phyloP scores from a whole-genome alignment of 2,888 invertebrate genomes.

The Sesamia inferens region DNA sequence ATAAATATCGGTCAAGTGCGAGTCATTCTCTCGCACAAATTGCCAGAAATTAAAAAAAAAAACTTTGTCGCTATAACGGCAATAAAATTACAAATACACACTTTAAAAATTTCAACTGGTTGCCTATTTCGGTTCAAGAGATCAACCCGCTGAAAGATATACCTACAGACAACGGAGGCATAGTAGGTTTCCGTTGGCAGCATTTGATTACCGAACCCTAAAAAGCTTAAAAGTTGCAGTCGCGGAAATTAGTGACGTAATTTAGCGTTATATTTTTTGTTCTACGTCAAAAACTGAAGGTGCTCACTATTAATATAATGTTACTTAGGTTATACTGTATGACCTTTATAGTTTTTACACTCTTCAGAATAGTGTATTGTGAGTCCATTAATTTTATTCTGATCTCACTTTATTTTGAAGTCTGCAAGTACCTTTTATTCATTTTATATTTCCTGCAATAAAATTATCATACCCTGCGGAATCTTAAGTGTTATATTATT shows the following conservation, averaged over 20 bases:
- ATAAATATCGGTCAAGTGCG: neutral
- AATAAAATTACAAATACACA: neutral
- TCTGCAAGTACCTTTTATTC: constrained; percentile 20
- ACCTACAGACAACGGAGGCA: neutral
- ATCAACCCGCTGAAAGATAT: neutral
- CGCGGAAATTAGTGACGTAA: constrained; percentile 38
- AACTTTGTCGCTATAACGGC: neutral
- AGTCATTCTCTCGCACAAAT: neutral
- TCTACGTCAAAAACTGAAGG: constrained; percentile 36
- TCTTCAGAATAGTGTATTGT: constrained; percentile 13
- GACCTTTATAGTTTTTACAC: constrained; percentile 31
- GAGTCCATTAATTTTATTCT: constrained; percentile 30
- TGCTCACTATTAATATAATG: constrained; percentile 2
- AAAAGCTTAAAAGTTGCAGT: constrained; percentile 20
- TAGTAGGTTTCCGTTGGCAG: neutral
- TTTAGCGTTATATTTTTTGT: constrained; percentile 38
- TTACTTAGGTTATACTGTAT: constrained; percentile 24
- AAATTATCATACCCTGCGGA: constrained; percentile 24
- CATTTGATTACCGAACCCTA: neutral
- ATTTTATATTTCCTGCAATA: constrained; percentile 26
- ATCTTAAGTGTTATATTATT: constrained; percentile 36
- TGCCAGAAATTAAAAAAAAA: neutral
- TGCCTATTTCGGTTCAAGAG: neutral
- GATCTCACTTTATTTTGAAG: constrained; percentile 18
- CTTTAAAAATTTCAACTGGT: neutral